Percentiles rank a stretch among this genome's conserved stretches.
phyloP scores from a whole-genome alignment of 2,113 vertebrate genomes.

The Sorex araneus region DNA sequence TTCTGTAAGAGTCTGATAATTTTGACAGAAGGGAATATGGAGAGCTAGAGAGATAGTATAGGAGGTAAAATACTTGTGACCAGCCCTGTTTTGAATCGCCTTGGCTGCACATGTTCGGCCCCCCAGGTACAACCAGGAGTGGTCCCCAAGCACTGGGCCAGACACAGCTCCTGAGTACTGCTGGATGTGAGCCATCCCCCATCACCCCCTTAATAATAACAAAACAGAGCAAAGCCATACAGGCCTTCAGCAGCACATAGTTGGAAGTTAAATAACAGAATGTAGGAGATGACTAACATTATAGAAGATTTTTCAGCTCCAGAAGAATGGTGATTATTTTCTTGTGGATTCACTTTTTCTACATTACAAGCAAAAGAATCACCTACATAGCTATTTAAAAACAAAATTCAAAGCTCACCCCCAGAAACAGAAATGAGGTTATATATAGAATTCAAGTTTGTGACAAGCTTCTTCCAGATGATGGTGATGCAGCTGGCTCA shows the following conservation, averaged over 20 bases:
- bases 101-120: not conserved
- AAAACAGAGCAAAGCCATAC: no score
- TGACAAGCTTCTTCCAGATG: not conserved
- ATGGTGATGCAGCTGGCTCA: not conserved
- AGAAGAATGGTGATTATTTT: no score
- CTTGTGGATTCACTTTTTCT: not conserved
- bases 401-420: not conserved
- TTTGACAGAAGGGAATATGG: slow-evolving; percentile 21
- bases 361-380: not conserved
- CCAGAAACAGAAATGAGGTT: not conserved
- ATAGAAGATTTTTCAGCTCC: not conserved
- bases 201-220: no score
- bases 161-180: no score
- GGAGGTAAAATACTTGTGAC: not conserved
- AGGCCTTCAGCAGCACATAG: no score
- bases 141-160: no score
- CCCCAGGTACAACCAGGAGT: no score
- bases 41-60: not conserved
- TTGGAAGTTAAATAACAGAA: no score
- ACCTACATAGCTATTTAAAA: not conserved
- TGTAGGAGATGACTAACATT: not conserved
- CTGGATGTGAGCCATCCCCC: no score
- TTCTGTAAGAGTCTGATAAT: slow-evolving; percentile 32
- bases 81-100: slow-evolving; percentile 35
- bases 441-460: not conserved